Conservation (phyloP, 1,140 invertebrate species). For the Cydia splendana region DNA sequence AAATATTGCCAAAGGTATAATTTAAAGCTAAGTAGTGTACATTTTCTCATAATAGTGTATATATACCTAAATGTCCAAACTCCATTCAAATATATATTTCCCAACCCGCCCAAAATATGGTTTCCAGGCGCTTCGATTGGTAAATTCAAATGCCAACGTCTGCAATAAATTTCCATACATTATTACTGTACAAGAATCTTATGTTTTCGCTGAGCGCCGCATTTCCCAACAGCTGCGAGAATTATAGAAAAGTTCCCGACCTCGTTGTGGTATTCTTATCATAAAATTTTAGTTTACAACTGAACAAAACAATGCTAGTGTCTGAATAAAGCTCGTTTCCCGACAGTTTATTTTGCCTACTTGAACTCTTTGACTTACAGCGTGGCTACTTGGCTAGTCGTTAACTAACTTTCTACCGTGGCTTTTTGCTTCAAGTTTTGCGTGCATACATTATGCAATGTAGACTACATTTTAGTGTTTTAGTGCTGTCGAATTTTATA, state of each 20-base stretch:
- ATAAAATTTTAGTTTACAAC: conserved; percentile 8
- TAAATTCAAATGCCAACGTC: no score
- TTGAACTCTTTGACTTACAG: conserved; percentile 5
- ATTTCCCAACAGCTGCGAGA: no score
- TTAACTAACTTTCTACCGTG: background rate
- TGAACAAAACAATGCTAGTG: background rate
- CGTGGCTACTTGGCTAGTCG: background rate
- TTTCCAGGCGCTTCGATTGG: no score
- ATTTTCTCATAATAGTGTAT: no score
- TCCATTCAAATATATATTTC: no score
- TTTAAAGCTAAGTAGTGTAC: background rate
- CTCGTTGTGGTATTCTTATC: background rate
- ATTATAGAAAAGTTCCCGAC: background rate
- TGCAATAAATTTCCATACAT: no score
- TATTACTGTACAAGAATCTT: no score
- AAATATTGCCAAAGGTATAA: background rate
- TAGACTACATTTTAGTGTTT: conserved; percentile 14
- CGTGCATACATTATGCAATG: conserved; percentile 5
- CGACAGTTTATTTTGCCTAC: conserved; percentile 7
- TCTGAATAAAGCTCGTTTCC: background rate
- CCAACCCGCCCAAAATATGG: no score
- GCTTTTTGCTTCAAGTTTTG: background rate
- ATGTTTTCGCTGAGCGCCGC: no score
- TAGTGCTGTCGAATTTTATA: background rate
- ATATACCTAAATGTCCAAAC: no score